Base-by-base conservation (phyloP, 2,113 vertebrate species). In the Dicentrarchus labrax region DNA sequence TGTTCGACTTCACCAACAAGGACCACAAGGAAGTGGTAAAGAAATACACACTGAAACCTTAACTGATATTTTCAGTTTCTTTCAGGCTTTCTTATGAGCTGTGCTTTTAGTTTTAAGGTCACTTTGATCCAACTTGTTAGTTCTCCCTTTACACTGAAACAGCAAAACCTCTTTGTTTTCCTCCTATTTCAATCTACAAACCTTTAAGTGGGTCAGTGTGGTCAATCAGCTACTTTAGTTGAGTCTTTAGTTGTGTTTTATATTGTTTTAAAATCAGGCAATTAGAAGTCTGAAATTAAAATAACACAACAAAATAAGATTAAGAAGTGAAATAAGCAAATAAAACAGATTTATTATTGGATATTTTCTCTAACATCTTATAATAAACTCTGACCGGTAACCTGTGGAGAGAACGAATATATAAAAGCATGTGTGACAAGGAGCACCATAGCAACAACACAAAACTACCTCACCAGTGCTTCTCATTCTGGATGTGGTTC, bases 1-100 rank as follows among this genome's bases (percentile, higher is more conserved):
- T 68, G 10, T 96, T 96, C 60, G 86, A 96, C 88, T 96, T 95
- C 88, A 87, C 22, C 79, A 94, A 93, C 91, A 94, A 91, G 71
- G 94, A 95, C 3, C 95, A 96, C 88, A 95, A 93, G 60, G 94
- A 95, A 72, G 93, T 95, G 92, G 95, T 96, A 74, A 91, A 66
- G 45, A 72, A 30, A 51, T 1, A 36, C 51, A 59, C 8, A 30
- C 56, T 2, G 30, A 30, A 30, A 30, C 30, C 30, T 30, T 3
- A 30, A 30, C 30, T 30, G 1, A 3, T 30, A 16, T n/a, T 10
- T 10, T 47, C 12, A 50, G 47, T 13, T 12, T 15, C 54, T 56
- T 56, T 56, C 12, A 56, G 54, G 11, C 10, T 56, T 10, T 56
- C n/a, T 4, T 8, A 47, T 47, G 3, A 47, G 45, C 13, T 47